Percentiles rank a stretch among this genome's conserved stretches.
phyloP scores from a whole-genome alignment of 2,113 vertebrate species.

The Pseudonaja textilis region DNA sequence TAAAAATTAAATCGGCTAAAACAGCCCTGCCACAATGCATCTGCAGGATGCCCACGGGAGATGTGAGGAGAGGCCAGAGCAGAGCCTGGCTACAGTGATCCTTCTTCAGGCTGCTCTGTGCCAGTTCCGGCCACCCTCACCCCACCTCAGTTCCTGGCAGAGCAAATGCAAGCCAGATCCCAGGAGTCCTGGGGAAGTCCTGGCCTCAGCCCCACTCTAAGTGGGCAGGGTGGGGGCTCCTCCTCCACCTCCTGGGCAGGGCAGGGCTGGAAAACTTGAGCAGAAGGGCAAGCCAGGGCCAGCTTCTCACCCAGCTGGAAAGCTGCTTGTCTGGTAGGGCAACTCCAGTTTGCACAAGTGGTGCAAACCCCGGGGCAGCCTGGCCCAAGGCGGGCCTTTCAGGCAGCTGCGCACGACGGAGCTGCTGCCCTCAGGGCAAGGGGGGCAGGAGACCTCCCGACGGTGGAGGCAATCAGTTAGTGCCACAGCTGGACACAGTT shows the following conservation, averaged over 20 bases:
- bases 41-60: not conserved
- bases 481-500: not conserved
- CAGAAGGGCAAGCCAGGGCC: slow-evolving; percentile 65
- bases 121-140: slow-evolving; percentile 7
- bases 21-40: not conserved
- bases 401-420: not conserved
- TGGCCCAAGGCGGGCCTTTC: accelerated
- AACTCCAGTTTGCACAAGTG: slow-evolving; percentile 63
- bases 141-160: not conserved
- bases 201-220: slow-evolving; percentile 1
- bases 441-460: not conserved
- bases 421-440: not conserved
- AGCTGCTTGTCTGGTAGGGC: slow-evolving; percentile 61
- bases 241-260: slow-evolving; percentile 52
- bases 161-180: not conserved
- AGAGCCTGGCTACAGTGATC: not conserved
- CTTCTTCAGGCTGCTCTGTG: not conserved
- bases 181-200: not conserved
- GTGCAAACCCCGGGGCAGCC: slow-evolving; percentile 35
- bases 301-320: slow-evolving; percentile 67
- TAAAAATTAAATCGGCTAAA: not conserved
- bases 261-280: slow-evolving; percentile 53
- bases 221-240: slow-evolving; percentile 47
- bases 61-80: not conserved
- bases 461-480: not conserved